Evolutionary conservation across 2,888 invertebrate species (phyloP), one percentile per base, ranked within the genome.

Genomic region (Chloroclystis v-ata): DNA sequence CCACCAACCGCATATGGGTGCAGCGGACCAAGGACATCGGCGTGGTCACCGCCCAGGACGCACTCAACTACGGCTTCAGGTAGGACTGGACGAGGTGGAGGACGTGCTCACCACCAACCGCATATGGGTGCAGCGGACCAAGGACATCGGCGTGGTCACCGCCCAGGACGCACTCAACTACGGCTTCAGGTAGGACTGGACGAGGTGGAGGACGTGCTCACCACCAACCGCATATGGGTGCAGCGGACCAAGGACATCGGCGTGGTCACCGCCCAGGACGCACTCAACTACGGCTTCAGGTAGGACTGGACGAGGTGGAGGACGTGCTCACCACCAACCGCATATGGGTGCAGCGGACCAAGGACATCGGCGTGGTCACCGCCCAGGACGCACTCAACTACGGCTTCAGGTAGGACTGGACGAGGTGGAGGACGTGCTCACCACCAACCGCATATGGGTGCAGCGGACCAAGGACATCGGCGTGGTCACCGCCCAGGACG

Each of bases 141-240:
- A 91, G 61, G 95, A 97, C 69, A 94, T 99, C 60, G 99, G 99
- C 0, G 78, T 95, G 1, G 94, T 99, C 0, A 90, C 93, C 4
- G 96, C 98, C 0, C 94, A 97, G 72, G 97, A 99, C 63, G 99
- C 99, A 0, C 87, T 99, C 1, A 96, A 98, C 78, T 95, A 93
- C 75, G 99, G 99, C 5, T 43, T 48, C 35, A 48, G 48, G 48
- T 48, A 16, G 14, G 8, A 8, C 73, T 99, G 12, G 99, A 99
- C 77, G 99, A 99, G 82, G 92, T 97, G 0, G 99, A 99, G 70
- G 99, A 99, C 75, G 90, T 99, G 2, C 82, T 99, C 9, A 96
- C 97, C 0, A 92, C 92, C 7, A 99, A 98, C 83, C 65, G 85
- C 54, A 95, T 99, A 69, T 99, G 99, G 98, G 93, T 94, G 50